Percentiles rank a stretch among this genome's conserved stretches.
These are phyloP conservation scores for Porites evermanni DNA, from an alignment of 92 coral and sea anemone species.

Conservation along the genomic window DNA sequence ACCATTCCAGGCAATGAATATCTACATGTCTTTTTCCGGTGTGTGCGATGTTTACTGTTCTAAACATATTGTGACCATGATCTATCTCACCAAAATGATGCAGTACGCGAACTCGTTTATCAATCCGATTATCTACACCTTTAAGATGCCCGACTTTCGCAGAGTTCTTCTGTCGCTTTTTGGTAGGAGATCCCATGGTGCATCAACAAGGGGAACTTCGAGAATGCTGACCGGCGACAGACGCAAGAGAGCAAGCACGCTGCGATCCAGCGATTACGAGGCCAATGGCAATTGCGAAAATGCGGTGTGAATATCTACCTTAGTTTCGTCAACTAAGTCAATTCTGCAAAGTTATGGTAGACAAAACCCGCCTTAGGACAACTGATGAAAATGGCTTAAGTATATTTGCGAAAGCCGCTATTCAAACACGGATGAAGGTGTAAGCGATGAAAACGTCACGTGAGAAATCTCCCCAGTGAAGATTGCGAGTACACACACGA, in stretches of 20 bases:
- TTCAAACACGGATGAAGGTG: too few relatives aligned
- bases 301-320: constrained; percentile 15
- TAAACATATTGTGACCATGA: constrained; percentile 17
- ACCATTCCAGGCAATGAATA: constrained; percentile 73
- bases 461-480: too few relatives aligned
- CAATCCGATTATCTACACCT: constrained; percentile 82
- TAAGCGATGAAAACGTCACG: too few relatives aligned
- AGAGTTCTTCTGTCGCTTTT: constrained; percentile 55
- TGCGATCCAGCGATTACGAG: constrained; percentile 43
- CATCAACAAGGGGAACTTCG: constrained; percentile 23
- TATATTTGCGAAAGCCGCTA: too few relatives aligned
- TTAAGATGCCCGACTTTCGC: constrained; percentile 84
- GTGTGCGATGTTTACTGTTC: not conserved
- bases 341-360: not conserved
- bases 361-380: too few relatives aligned
- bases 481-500: too few relatives aligned
- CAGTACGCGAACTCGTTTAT: constrained; percentile 80
- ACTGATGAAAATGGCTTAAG: too few relatives aligned
- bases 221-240: constrained; percentile 17
- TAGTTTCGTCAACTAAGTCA: not conserved
- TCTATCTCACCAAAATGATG: constrained; percentile 60
- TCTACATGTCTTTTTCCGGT: not conserved
- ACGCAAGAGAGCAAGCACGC: constrained; percentile 39
- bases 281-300: constrained; percentile 36
- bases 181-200: constrained; percentile 28